Conservation (phyloP, 2,888 invertebrate species). For the Pedicia rivosa region DNA sequence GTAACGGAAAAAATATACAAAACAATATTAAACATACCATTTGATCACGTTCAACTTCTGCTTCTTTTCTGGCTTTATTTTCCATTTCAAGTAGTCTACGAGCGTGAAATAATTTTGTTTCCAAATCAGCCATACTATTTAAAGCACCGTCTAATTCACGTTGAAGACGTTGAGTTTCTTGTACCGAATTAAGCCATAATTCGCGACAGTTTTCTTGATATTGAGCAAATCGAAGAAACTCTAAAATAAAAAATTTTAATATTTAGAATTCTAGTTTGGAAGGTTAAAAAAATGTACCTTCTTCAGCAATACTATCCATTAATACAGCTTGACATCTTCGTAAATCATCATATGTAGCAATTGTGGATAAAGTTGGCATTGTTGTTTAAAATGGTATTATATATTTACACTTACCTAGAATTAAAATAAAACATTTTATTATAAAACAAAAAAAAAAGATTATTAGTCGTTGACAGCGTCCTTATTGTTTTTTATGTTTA, state of each 20-base stretch:
- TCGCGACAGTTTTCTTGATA: conserved; percentile 54
- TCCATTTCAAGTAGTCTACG: conserved; percentile 67
- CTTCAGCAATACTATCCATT: conserved; percentile 48
- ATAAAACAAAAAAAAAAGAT: no score
- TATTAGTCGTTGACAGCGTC: no score
- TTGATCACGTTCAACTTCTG: conserved; percentile 54
- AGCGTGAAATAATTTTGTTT: conserved; percentile 66
- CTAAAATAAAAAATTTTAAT: conserved; percentile 27
- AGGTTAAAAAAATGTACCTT: conserved; percentile 35
- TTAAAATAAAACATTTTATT: no score
- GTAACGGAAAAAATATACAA: no score
- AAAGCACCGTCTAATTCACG: conserved; percentile 52
- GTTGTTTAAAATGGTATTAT: conserved; percentile 2
- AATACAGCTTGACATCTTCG: conserved; percentile 48
- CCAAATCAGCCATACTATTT: conserved; percentile 54
- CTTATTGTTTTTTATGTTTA: no score
- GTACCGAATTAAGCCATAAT: conserved; percentile 51
- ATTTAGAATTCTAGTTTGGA: neutral
- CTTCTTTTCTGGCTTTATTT: conserved; percentile 48
- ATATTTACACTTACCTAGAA: no score
- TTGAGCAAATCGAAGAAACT: conserved; percentile 55
- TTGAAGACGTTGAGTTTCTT: conserved; percentile 57
- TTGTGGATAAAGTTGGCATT: conserved; percentile 35
- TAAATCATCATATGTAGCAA: conserved; percentile 57
- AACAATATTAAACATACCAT: conserved; percentile 35